Base-by-base conservation (phyloP, 2,113 vertebrate species). In the Rhipidura dahli region DNA sequence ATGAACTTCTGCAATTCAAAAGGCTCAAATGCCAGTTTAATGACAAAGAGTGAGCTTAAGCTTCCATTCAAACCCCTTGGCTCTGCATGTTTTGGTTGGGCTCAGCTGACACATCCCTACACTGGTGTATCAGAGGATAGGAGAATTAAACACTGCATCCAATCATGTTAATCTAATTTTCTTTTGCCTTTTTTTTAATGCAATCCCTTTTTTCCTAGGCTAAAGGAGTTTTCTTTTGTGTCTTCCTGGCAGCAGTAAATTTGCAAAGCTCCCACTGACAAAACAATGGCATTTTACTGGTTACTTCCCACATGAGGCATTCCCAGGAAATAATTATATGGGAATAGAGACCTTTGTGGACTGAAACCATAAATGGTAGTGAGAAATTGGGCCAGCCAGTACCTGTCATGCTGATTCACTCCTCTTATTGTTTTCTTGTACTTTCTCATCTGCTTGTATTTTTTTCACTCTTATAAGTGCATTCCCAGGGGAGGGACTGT, bases 241-340 rank as follows among this genome's bases (percentile, higher is more conserved):
- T 86, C 47, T 94, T 94, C 71, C 70, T 76, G 75, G 68, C 71
- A 95, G 42, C 82, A 94, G 78, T 83, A 79, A 65, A 71, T 89
- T 65, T 82, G 65, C 45, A 72, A 75, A 94, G 61, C 27, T 93
- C 57, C 64, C 39, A 63, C 18, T 68, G 73, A 68, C 69, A 82
- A 39, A 94, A 94, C 57, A 79, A 85, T 79, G n/a, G 15, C 44
- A 68, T 90, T 89, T 84, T 76, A 69, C n/a, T 24, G 39, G 31
- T 50, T 83, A 33, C 31, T 95, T 93, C 65, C 61, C 66, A 93
- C 33, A 44, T 15, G 26, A 70, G 68, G 87, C 71, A 91, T 94
- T 97, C 82, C 71, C 79, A 80, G 85, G 82, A 86, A 95, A 88
- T 92, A 90, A 93, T 66, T 88, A 59, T 27, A 93, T 66, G n/a